These are phyloP conservation scores for Diplazon laetatorius DNA, from an alignment of 2,888 invertebrate species.

Conservation along the genomic window DNA sequence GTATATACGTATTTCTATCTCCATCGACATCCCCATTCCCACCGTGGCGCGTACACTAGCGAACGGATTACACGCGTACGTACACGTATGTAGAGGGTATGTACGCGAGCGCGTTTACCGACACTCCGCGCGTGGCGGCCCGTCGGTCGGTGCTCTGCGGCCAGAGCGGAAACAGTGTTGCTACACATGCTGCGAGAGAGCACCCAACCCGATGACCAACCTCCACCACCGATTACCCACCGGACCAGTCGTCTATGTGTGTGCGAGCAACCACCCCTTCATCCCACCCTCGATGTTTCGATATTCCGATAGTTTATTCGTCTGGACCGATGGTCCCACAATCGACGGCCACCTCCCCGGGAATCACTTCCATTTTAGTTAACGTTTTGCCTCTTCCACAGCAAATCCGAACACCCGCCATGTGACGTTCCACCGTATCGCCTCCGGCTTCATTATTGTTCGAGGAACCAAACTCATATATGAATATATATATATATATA, in stretches of 20 bases:
- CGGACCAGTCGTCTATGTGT: conserved; percentile 42
- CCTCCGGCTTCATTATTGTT: conserved; percentile 32
- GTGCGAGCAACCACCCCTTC: too few relatives aligned
- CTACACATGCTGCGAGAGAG: conserved; percentile 15
- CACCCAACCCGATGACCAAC: conserved; percentile 33
- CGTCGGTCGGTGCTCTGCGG: conserved; percentile 40
- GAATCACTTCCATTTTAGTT: conserved; percentile 77
- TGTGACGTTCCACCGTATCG: conserved; percentile 3
- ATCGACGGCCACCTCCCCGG: conserved; percentile 67
- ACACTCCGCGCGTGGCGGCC: conserved; percentile 18
- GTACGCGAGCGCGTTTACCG: conserved; percentile 46
- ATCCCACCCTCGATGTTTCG: conserved; percentile 75
- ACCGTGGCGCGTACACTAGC: conserved; percentile 39
- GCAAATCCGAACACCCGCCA: background rate
- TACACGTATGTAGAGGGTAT: conserved; percentile 16
- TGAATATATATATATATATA: too few relatives aligned
- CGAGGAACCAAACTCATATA: conserved; percentile 1
- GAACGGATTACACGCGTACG: conserved; percentile 57
- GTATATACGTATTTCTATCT: too few relatives aligned
- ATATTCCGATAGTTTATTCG: conserved; percentile 81
- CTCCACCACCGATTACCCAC: conserved; percentile 63
- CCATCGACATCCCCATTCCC: conserved; percentile 25
- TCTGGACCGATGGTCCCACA: conserved; percentile 72
- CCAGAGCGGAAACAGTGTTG: conserved; percentile 45
- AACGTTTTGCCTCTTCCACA: conserved; percentile 61